Evolutionary conservation across 2,888 invertebrate species (phyloP).

Genomic region (Acronicta alni): DNA sequence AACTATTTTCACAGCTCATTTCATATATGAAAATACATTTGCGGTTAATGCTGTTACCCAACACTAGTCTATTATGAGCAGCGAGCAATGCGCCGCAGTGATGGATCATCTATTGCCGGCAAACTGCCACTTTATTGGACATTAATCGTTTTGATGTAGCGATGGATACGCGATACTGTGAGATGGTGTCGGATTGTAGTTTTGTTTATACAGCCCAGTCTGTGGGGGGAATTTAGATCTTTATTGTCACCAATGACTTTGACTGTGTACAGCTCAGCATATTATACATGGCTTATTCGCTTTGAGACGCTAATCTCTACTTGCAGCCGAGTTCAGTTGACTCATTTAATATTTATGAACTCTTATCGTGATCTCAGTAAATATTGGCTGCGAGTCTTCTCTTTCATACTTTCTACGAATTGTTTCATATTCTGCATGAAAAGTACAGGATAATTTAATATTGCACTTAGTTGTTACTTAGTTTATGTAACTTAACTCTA

Average conservation of each 20-base stretch:
- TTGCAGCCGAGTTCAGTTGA: background rate
- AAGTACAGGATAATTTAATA: background rate
- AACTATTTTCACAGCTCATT: conserved; percentile 43
- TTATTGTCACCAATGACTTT: conserved; percentile 14
- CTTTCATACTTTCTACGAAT: background rate
- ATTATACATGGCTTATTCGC: conserved; percentile 4
- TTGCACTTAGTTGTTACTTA: background rate
- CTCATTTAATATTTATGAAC: conserved; percentile 3
- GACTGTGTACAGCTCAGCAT: background rate
- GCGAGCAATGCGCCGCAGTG: conserved; percentile 39
- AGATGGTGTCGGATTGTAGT: conserved; percentile 31
- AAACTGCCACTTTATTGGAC: conserved; percentile 55
- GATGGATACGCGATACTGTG: conserved; percentile 52
- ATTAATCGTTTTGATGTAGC: conserved; percentile 54
- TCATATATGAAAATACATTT: conserved; percentile 34
- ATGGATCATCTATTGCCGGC: conserved; percentile 55
- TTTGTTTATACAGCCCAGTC: conserved; percentile 31
- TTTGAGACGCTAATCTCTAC: background rate
- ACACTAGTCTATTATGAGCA: conserved; percentile 25
- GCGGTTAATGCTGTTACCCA: conserved; percentile 39
- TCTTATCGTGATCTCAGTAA: conserved; percentile 2
- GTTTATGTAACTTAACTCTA: background rate
- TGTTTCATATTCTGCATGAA: background rate
- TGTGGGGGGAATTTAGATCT: conserved; percentile 25
- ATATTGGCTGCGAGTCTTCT: background rate